These are phyloP conservation scores for Trichechus manatus DNA, from an alignment of 2,113 vertebrate genomes.

Conservation along the genomic window DNA sequence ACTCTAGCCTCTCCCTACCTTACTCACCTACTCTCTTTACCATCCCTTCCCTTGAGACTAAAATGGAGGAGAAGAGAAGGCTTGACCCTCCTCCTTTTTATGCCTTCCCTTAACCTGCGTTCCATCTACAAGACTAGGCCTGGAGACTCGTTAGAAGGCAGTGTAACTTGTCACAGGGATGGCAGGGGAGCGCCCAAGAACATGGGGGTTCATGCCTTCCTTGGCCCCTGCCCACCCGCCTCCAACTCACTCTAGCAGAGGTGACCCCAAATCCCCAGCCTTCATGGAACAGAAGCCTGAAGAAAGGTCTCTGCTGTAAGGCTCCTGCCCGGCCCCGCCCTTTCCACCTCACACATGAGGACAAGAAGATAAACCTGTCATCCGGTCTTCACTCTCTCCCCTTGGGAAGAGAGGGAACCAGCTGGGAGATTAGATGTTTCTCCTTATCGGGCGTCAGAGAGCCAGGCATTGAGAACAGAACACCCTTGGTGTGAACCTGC, in stretches of 20 bases:
- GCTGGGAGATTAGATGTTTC: conserved; percentile 49
- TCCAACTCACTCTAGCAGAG: not conserved
- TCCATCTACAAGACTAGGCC: not conserved
- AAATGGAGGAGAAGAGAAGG: not conserved
- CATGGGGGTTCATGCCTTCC: not conserved
- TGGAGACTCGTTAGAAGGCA: not conserved
- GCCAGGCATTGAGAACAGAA: not conserved
- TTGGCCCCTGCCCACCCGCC: not conserved
- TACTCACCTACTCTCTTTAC: not conserved
- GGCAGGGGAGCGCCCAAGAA: not conserved
- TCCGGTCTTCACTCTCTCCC: not conserved
- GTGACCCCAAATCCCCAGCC: not conserved
- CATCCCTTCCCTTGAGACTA: not conserved
- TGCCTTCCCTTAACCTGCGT: not conserved
- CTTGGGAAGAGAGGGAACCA: not conserved
- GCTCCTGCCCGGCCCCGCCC: not conserved
- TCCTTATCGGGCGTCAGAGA: conserved; percentile 60
- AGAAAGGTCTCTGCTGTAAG: not conserved
- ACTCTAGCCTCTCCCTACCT: not conserved
- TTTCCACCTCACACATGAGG: not conserved
- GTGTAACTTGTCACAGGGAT: not conserved
- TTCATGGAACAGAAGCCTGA: not conserved
- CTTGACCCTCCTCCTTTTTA: not conserved
- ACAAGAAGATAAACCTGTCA: conserved; percentile 69
- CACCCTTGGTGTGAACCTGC: not conserved